Evolutionary conservation across 2,888 invertebrate species (phyloP).

Genomic region (Apotomis betuletana): DNA sequence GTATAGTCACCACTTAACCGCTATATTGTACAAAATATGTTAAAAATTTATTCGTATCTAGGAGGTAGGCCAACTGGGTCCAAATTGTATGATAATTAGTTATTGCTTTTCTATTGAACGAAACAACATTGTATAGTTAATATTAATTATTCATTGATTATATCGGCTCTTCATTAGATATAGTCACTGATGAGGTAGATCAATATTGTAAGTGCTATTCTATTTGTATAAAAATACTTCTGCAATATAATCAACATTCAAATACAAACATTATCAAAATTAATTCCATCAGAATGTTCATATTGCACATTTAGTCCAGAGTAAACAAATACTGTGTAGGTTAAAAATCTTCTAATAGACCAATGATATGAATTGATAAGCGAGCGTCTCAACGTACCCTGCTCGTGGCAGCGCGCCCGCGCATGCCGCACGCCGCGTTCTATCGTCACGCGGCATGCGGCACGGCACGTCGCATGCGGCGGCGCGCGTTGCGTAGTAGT

Average conservation of each 20-base stretch:
- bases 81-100: conserved; percentile 47
- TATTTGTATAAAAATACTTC: conserved; percentile 82
- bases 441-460: neutral
- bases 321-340: conserved; percentile 55
- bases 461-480: neutral
- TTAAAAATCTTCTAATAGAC: conserved; percentile 54
- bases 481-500: conserved; percentile 1
- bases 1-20: conserved; percentile 35
- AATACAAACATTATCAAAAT: conserved; percentile 82
- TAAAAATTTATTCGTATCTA: conserved; percentile 47
- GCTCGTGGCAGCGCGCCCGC: conserved; percentile 10
- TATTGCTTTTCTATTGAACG: conserved; percentile 42
- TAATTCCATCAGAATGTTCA: conserved; percentile 71
- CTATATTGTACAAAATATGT: conserved; percentile 40
- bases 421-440: conserved; percentile 15
- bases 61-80: conserved; percentile 68
- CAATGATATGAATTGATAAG: conserved; percentile 57
- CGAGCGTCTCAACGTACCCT: conserved; percentile 52
- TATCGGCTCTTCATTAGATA: conserved; percentile 46
- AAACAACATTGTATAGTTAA: conserved; percentile 45
- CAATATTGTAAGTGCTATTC: conserved; percentile 71
- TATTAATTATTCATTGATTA: conserved; percentile 35
- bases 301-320: conserved; percentile 70
- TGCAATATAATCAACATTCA: conserved; percentile 81
- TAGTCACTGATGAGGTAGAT: conserved; percentile 79